Evolutionary conservation across 2,888 invertebrate species (phyloP).

Genomic region (Hirtodrosophila confusa): DNA sequence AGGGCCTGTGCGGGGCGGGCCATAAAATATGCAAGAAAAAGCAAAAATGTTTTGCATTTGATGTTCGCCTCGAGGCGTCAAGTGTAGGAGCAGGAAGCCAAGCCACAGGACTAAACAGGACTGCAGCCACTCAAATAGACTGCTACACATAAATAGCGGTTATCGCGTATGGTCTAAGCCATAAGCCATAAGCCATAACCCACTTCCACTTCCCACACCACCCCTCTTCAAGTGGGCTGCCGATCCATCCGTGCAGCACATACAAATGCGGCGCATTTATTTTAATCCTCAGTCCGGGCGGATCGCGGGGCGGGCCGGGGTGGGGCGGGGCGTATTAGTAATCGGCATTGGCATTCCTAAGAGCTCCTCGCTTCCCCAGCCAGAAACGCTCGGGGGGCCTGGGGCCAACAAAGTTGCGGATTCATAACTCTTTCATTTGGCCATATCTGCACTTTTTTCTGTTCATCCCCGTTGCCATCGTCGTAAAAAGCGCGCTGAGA

Average conservation of each 20-base stretch:
- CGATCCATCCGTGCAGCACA: slow-evolving; percentile 61
- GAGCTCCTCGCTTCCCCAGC: slow-evolving; percentile 30
- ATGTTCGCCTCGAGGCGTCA: slow-evolving; percentile 38
- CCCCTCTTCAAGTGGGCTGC: slow-evolving; percentile 6
- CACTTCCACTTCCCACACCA: slow-evolving; percentile 34
- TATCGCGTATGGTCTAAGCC: slow-evolving; percentile 56
- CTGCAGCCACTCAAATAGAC: slow-evolving; percentile 50
- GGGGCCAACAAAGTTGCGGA: slow-evolving; percentile 75
- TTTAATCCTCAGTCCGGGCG: slow-evolving; percentile 59
- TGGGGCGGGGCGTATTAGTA: slow-evolving; percentile 67
- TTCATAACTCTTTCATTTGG: slow-evolving; percentile 79
- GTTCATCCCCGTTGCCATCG: slow-evolving; percentile 10
- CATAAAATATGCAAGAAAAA: slow-evolving; percentile 17
- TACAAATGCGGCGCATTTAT: slow-evolving; percentile 75
- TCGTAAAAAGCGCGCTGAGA: slow-evolving; percentile 72
- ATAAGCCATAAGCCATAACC: slow-evolving; percentile 45
- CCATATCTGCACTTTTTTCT: slow-evolving; percentile 72
- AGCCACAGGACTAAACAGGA: too few species aligned
- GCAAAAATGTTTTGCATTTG: slow-evolving; percentile 52
- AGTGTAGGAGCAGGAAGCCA: slow-evolving; percentile 1
- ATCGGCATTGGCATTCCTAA: slow-evolving; percentile 73
- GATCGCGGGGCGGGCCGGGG: slow-evolving; percentile 4
- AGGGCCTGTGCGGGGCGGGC: background rate
- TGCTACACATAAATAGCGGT: slow-evolving; percentile 68
- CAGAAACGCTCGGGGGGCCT: slow-evolving; percentile 55